phyloP scores from a whole-genome alignment of 92 coral and sea anemone species.

The Phenganax stokvisi region DNA sequence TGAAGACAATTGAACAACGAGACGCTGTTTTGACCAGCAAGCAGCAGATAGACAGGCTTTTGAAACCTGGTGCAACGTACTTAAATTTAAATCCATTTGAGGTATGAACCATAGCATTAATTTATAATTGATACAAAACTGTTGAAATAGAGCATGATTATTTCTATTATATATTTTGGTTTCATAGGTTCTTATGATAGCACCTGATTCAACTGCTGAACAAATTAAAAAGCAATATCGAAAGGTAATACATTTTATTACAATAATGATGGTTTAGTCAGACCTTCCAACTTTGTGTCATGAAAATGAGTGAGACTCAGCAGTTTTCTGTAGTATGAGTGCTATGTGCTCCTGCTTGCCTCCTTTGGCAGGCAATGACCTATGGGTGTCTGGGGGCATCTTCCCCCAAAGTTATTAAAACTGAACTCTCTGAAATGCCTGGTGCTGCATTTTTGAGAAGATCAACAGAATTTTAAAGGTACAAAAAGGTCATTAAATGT shows the following conservation, averaged over 20 bases:
- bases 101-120: conserved; percentile 36
- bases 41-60: conserved; percentile 86
- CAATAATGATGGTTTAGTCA: no score
- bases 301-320: no score
- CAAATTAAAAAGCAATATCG: conserved; percentile 77
- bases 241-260: conserved; percentile 49
- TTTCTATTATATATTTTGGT: neutral
- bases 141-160: neutral
- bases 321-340: no score
- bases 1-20: conserved; percentile 75
- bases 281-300: no score
- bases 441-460: no score
- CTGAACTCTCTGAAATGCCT: no score
- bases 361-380: no score
- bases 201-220: conserved; percentile 65
- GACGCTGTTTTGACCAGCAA: conserved; percentile 83
- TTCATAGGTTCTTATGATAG: conserved; percentile 68
- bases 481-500: no score
- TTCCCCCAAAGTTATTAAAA: no score
- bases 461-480: no score
- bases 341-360: no score
- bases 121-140: neutral
- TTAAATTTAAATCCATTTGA: conserved; percentile 90
- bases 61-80: conserved; percentile 88
- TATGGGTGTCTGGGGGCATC: no score